Evolutionary conservation across 2,113 vertebrate genomes (phyloP).

Genomic region (Potamarius usumacintae): DNA sequence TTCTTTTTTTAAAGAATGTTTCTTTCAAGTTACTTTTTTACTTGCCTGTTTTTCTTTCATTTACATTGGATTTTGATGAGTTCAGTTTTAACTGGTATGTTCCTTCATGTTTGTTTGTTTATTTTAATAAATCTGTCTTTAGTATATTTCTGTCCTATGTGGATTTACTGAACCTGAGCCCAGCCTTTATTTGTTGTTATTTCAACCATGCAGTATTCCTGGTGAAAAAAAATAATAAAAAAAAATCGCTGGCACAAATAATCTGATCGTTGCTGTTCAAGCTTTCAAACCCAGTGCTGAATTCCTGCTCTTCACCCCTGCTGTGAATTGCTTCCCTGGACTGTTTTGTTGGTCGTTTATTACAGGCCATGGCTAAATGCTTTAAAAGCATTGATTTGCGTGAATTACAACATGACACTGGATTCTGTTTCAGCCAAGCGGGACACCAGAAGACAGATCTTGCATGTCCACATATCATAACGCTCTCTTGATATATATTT

Average conservation of each 20-base stretch:
- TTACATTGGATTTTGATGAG: not conserved
- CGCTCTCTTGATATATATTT: slow-evolving; percentile 64
- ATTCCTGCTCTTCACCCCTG: not conserved
- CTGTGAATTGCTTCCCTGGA: not conserved
- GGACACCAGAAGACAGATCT: slow-evolving; percentile 79
- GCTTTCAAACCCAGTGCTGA: not conserved
- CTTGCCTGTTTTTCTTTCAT: not conserved
- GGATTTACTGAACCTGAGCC: not conserved
- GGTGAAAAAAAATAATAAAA: not conserved
- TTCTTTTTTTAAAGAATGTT: not conserved
- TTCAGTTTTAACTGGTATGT: not conserved
- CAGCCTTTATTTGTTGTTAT: not conserved
- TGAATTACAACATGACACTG: slow-evolving; percentile 87
- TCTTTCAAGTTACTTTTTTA: not conserved
- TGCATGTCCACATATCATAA: slow-evolving; percentile 80
- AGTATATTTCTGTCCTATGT: not conserved
- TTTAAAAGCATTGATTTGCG: slow-evolving; percentile 97
- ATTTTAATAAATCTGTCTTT: not conserved
- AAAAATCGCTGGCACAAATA: not conserved
- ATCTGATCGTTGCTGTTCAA: not conserved
- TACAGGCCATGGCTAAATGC: slow-evolving; percentile 85
- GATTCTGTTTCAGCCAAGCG: slow-evolving; percentile 64
- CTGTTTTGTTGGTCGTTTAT: not conserved
- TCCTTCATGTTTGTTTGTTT: not conserved
- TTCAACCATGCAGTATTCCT: not conserved